Base-by-base conservation (phyloP, 2,113 vertebrate species). In the Oreocharis arfaki region DNA sequence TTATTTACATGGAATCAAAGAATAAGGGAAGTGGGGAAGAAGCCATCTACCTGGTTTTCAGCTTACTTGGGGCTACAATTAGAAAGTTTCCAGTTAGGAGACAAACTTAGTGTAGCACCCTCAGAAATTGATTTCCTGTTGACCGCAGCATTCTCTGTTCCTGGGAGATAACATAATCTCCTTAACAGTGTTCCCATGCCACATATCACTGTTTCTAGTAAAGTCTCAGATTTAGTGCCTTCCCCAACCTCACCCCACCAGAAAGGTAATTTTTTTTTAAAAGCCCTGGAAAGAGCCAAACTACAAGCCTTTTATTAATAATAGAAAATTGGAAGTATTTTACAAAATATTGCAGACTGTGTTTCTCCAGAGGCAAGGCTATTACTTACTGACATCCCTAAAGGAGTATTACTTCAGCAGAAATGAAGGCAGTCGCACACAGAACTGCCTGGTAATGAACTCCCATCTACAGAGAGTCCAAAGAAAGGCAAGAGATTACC, bases 81-180 rank as follows among this genome's bases (percentile, higher is more conserved):
- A 93, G 87, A 90, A 96, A 90, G 87, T 92, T 95, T 92, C 74
- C 85, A 87, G 68, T 84, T 61, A 79, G 37, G 84, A 81, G 84
- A 82, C 78, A 89, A 86, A 95, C 80, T 96, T 79, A 76, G 76
- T 55, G 60, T n/a, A 73, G 83, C 82, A 91, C 64, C 71, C 53
- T 76, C 9, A 7, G 63, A 94, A 93, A 96, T 35, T 77, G 91
- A 95, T 94, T 95, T 87, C 87, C 80, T 15, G 22, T 80, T 94
- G 84, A 90, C 78, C 33, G 0, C 81, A 84, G 88, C 83, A 74
- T 87, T 90, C 73, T 90, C 91, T 95, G 93, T 39, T 96, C 64
- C 85, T 91, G 22, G 53, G 73, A 93, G 94, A 96, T 91, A 92
- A 96, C 73, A 79, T 82, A 71, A 91, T 69, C 92, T 94, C 81